Conservation (phyloP, 53 echinoderm and acorn worm genomes). For the Antedon mediterranea region DNA sequence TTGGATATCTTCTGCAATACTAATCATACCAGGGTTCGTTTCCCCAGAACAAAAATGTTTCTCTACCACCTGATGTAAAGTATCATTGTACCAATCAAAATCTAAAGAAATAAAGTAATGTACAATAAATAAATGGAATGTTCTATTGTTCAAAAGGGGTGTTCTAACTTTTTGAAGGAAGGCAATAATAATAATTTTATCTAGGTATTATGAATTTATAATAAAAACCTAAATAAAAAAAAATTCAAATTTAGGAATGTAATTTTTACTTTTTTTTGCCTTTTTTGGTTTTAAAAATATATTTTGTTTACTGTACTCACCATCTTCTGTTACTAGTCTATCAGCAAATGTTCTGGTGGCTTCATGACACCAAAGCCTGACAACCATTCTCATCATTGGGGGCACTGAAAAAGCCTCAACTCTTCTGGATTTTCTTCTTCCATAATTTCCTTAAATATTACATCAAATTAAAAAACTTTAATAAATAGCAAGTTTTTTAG, state of each 20-base stretch:
- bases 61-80: slow-evolving; percentile 54
- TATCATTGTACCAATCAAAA: slow-evolving; percentile 45
- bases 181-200: no score
- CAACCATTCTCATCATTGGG: slow-evolving; percentile 80
- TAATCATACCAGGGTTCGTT: neutral
- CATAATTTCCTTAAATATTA: neutral
- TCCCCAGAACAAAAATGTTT: slow-evolving; percentile 69
- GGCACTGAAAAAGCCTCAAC: slow-evolving; percentile 7
- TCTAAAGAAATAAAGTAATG: slow-evolving; percentile 19
- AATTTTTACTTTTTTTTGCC: no score
- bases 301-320: slow-evolving; percentile 14
- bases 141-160: no score
- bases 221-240: no score
- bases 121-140: no score
- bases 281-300: neutral
- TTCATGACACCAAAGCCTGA: slow-evolving; percentile 94
- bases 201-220: no score
- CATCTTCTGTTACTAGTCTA: slow-evolving; percentile 43
- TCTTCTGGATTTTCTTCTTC: neutral
- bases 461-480: no score
- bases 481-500: no score
- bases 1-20: neutral
- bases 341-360: slow-evolving; percentile 73
- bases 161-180: no score
- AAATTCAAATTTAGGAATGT: no score